Percentiles rank a stretch among this genome's conserved stretches.
phyloP scores from a whole-genome alignment of 2,113 vertebrate genomes.

The Urocolius indicus region DNA sequence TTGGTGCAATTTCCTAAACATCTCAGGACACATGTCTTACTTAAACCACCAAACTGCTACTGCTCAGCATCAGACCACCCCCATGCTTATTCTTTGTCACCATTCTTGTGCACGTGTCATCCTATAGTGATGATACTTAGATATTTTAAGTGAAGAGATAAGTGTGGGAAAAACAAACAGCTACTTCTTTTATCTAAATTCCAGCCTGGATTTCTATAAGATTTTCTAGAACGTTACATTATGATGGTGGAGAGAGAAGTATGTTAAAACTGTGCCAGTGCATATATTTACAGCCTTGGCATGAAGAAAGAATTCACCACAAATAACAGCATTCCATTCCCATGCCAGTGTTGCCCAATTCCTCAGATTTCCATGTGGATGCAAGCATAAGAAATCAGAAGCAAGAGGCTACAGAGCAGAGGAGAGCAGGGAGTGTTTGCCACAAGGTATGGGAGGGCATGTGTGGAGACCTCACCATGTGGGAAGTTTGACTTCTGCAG shows the following conservation, averaged over 20 bases:
- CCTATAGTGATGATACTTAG: neutral
- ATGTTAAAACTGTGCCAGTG: neutral
- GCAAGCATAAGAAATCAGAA: neutral
- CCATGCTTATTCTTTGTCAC: neutral
- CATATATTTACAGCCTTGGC: neutral
- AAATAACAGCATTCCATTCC: constrained; percentile 27
- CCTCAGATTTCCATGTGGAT: neutral
- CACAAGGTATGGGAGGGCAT: neutral
- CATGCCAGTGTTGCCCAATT: constrained; percentile 31
- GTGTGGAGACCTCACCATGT: fast-evolving
- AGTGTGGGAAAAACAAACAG: neutral
- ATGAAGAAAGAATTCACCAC: constrained; percentile 22
- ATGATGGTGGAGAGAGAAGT: neutral
- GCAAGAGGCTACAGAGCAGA: neutral
- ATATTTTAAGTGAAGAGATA: constrained; percentile 6
- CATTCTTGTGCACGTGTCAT: neutral
- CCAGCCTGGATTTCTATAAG: neutral
- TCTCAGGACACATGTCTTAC: neutral
- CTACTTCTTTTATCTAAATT: neutral
- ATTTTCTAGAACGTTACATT: neutral
- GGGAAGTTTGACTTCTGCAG: neutral
- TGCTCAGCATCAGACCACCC: constrained; percentile 28
- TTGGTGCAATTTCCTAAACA: neutral
- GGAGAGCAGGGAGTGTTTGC: neutral
- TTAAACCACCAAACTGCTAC: neutral